These are phyloP conservation scores for Agrotis ipsilon DNA, from an alignment of 2,888 invertebrate genomes.

Conservation along the genomic window DNA sequence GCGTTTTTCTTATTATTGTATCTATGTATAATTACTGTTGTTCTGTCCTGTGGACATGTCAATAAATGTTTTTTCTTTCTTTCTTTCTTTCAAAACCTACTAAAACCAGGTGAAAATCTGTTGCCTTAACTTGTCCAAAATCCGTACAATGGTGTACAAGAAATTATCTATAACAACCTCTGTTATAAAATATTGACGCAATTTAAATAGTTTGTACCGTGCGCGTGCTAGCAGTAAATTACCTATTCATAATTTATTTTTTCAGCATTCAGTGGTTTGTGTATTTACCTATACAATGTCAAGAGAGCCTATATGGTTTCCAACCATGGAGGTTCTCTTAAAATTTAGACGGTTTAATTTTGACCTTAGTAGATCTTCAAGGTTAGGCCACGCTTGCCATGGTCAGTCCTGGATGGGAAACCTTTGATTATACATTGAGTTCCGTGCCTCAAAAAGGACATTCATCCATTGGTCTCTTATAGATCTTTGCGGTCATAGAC, in stretches of 20 bases:
- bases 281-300: neutral
- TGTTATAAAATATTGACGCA: neutral
- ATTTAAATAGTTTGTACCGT: conserved; percentile 9
- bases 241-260: conserved; percentile 5
- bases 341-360: too few species aligned
- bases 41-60: too few species aligned
- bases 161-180: neutral
- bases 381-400: neutral
- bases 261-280: neutral
- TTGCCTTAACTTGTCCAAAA: neutral
- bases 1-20: too few species aligned
- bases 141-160: neutral
- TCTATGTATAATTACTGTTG: too few species aligned
- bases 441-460: neutral
- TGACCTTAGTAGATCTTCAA: too few species aligned
- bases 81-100: too few species aligned
- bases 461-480: neutral
- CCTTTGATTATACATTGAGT: neutral
- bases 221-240: neutral
- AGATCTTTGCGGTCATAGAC: too few species aligned
- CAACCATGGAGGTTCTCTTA: too few species aligned
- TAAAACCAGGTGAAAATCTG: neutral
- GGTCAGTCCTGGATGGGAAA: neutral
- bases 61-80: too few species aligned
- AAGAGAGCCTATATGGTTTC: too few species aligned